Conservation (phyloP, 2,113 vertebrate genomes). For the Lophius piscatorius region DNA sequence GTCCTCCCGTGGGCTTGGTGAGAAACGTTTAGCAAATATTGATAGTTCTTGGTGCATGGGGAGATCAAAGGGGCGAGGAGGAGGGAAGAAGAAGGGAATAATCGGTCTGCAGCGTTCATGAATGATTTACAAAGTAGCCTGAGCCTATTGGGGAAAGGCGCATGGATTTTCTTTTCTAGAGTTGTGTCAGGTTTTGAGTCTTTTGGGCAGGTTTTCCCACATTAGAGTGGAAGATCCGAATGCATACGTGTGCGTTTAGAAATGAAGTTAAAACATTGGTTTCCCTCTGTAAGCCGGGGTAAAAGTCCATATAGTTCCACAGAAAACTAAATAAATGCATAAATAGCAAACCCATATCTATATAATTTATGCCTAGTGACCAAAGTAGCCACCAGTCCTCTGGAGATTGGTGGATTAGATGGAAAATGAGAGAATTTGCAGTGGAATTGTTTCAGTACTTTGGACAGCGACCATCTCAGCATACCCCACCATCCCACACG, state of each 20-base stretch:
- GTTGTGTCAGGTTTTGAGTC: constrained; percentile 44
- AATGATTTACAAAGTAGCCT: constrained; percentile 78
- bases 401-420: neutral
- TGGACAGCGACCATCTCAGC: constrained; percentile 50
- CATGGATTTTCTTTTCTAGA: constrained; percentile 39
- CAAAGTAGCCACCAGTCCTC: neutral
- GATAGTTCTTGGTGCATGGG: constrained; percentile 66
- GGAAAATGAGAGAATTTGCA: neutral
- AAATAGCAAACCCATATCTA: neutral
- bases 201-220: constrained; percentile 34
- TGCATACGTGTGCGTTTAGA: constrained; percentile 5
- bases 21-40: constrained; percentile 81
- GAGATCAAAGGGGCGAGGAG: constrained; percentile 64
- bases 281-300: no score
- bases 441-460: constrained; percentile 49
- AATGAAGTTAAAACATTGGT: no score
- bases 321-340: neutral
- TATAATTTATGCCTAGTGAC: neutral
- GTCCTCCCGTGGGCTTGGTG: constrained; percentile 65
- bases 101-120: constrained; percentile 67
- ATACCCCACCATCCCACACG: constrained; percentile 24
- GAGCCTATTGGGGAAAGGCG: constrained; percentile 25
- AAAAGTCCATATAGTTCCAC: no score
- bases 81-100: constrained; percentile 51
- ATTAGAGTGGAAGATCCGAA: constrained; percentile 15